A percentile compares a stretch with the other conserved stretches of the same genome.
These are phyloP conservation scores for Leptosomus discolor DNA, from an alignment of 2,113 vertebrate species.

Conservation along the genomic window DNA sequence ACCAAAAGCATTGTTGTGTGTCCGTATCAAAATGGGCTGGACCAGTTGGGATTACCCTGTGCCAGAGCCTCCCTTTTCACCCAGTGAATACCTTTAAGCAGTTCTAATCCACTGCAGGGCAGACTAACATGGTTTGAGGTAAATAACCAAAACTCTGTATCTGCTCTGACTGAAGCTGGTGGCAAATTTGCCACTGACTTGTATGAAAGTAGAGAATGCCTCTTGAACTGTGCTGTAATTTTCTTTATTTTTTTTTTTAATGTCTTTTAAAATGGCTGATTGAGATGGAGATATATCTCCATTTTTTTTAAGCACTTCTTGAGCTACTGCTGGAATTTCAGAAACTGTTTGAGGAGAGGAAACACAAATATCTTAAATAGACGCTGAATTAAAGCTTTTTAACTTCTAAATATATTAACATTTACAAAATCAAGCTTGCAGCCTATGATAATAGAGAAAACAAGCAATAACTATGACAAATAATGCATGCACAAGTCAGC, in stretches of 20 bases:
- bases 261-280: background rate
- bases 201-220: background rate
- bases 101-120: background rate
- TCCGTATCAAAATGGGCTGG: background rate
- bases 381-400: background rate
- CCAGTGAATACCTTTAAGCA: background rate
- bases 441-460: background rate
- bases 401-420: constrained; percentile 11
- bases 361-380: background rate
- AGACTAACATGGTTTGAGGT: background rate
- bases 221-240: background rate
- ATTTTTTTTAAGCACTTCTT: background rate
- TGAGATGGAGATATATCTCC: background rate
- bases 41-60: background rate
- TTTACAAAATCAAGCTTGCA: background rate
- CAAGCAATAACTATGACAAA: constrained; percentile 26
- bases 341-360: background rate
- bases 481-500: background rate
- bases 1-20: background rate
- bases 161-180: background rate
- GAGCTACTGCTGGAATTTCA: background rate
- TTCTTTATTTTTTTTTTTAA: background rate
- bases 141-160: background rate
- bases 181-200: background rate
- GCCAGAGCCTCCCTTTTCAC: background rate